Base-by-base conservation (phyloP, 2,113 vertebrate genomes). In the Oreochromis aureus region DNA sequence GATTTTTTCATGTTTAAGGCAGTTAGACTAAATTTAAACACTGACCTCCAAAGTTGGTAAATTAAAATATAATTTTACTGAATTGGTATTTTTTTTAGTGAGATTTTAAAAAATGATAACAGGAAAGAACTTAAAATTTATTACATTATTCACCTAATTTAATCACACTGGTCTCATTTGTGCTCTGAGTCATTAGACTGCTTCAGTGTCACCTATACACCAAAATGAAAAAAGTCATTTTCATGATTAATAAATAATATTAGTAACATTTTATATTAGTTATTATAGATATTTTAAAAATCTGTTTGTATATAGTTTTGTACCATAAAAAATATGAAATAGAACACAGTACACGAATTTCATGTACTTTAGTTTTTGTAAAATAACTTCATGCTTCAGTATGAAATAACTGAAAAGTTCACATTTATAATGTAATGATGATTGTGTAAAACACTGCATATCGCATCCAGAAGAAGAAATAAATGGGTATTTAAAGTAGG, bases 281-380 rank as follows among this genome's bases (percentile, higher is more conserved):
- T 39, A 66, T 66, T 66, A 63, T 63, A 63, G 4, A 36, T 12
- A 63, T 36, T 63, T 36, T 5, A 36, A 63, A 66, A 36, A 66
- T n/a, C 61, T 66, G 61, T 66, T 66, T 12, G 6, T 36, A 63
- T 63, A 36, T 7, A 66, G 61, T 66, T 66, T 39, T 66, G 19
- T n/a, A 2, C 19, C 10, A 10, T 44, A 9, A 44, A 6, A 44
- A 71, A 2, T 1, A 44, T 44, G 0, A 71, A 41, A 44, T 10
- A 6, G n/a, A 41, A 22, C 66, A 16, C n/a, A 27, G n/a, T 44
- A 44, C n/a, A 24, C 0, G 0, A 24, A 10, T 22, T 71, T 24
- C 6, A 41, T 69, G 63, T 8, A 69, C 19, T 22, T 22, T 15
- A 8, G 4, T 1, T 69, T 41, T 69, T 69, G 11, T 41, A 69